Conservation (phyloP, 1,140 invertebrate genomes). For the Leptestheria dahalacensis region DNA sequence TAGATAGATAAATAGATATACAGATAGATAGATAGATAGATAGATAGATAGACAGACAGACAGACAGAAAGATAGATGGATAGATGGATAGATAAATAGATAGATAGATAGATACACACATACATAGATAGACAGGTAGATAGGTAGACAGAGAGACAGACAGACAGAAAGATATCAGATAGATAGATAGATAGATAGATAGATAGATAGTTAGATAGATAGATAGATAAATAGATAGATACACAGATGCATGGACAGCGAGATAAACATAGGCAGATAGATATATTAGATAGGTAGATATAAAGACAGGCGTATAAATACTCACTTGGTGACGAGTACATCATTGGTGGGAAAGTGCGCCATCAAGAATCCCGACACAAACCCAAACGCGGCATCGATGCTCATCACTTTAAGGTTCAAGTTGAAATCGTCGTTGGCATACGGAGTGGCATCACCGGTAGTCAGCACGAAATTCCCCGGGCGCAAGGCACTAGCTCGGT, state of each 20-base stretch:
- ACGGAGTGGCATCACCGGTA: neutral
- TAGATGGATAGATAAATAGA: neutral
- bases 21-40: neutral
- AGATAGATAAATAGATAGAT: neutral
- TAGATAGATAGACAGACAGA: neutral
- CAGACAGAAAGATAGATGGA: neutral
- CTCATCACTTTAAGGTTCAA: neutral
- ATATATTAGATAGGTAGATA: too few relatives aligned
- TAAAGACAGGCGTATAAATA: neutral
- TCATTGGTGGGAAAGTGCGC: neutral
- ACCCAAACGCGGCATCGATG: neutral
- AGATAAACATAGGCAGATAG: too few relatives aligned
- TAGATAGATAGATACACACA: neutral
- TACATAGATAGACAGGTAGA: neutral
- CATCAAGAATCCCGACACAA: neutral
- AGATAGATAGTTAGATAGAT: neutral
- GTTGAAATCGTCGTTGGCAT: neutral
- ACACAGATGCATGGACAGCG: too few relatives aligned
- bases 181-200: neutral
- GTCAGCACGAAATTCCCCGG: neutral
- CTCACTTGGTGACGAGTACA: neutral
- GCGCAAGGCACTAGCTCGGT: neutral
- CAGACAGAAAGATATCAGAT: neutral
- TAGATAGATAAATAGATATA: neutral
- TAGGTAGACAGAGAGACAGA: neutral